Percentiles rank a stretch among this genome's conserved stretches.
Evolutionary conservation across 2,113 vertebrate species (phyloP).

Genomic region (Aix galericulata): DNA sequence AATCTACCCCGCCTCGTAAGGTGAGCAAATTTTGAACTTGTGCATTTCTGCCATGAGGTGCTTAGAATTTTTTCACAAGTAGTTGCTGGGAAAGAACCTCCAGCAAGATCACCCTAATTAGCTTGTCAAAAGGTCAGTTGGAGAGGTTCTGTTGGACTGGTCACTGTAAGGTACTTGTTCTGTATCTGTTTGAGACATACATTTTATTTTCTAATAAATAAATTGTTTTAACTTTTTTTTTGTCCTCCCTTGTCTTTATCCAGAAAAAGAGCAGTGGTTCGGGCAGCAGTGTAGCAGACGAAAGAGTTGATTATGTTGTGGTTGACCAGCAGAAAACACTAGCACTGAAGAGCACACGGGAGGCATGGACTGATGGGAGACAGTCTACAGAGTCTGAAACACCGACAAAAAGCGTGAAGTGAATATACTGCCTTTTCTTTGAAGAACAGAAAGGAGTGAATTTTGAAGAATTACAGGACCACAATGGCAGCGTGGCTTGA

Average conservation of each 20-base stretch:
- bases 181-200: neutral
- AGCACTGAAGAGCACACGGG: slow-evolving; percentile 93
- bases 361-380: slow-evolving; percentile 96
- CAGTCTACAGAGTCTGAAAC: slow-evolving; percentile 95
- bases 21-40: slow-evolving; percentile 68
- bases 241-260: neutral
- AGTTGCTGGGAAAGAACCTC: neutral
- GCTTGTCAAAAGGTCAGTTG: neutral
- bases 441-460: neutral
- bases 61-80: neutral
- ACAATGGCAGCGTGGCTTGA: neutral
- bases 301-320: slow-evolving; percentile 97
- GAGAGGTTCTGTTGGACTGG: neutral
- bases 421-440: slow-evolving; percentile 44
- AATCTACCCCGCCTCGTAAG: slow-evolving; percentile 95
- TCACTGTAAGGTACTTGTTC: neutral
- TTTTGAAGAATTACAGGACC: slow-evolving; percentile 19
- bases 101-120: neutral
- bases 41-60: neutral
- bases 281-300: slow-evolving; percentile 88
- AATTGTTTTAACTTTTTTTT: neutral
- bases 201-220: neutral
- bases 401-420: slow-evolving; percentile 88
- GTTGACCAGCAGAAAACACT: slow-evolving; percentile 97
- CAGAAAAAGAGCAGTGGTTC: slow-evolving; percentile 93